These are phyloP conservation scores for Diprion similis DNA, from an alignment of 1,140 invertebrate species.

Conservation along the genomic window DNA sequence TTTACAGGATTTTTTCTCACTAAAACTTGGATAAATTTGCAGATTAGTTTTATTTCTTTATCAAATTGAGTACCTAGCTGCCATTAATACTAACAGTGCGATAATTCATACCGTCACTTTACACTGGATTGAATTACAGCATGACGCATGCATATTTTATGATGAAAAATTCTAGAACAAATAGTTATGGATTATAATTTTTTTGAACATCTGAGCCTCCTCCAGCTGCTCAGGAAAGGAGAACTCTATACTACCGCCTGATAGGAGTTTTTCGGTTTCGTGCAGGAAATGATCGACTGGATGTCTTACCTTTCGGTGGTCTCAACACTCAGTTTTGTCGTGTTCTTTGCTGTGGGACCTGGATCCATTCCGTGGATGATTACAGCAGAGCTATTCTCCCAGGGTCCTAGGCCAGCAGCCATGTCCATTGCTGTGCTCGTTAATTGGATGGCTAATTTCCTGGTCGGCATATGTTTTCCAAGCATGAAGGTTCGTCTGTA, in stretches of 20 bases:
- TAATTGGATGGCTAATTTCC: conserved; percentile 98
- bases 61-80: no score
- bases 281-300: conserved; percentile 98
- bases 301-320: conserved; percentile 96
- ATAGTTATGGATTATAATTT: conserved; percentile 26
- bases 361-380: conserved; percentile 99
- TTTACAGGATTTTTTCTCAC: no score
- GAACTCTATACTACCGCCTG: conserved; percentile 62
- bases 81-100: no score
- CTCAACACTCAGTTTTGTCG: conserved; percentile 92
- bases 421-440: conserved; percentile 98
- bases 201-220: conserved; percentile 52
- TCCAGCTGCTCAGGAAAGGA: conserved; percentile 61
- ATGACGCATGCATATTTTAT: conserved; percentile 42
- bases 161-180: background rate
- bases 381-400: conserved; percentile 97
- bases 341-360: conserved; percentile 96
- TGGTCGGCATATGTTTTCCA: conserved; percentile 95
- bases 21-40: no score
- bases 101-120: conserved; percentile 26
- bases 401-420: conserved; percentile 94
- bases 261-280: conserved; percentile 95
- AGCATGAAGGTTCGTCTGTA: conserved; percentile 79
- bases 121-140: conserved; percentile 53
- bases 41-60: no score